Evolutionary conservation across 2,888 invertebrate genomes (phyloP).

Genomic region (Phortica okadai): DNA sequence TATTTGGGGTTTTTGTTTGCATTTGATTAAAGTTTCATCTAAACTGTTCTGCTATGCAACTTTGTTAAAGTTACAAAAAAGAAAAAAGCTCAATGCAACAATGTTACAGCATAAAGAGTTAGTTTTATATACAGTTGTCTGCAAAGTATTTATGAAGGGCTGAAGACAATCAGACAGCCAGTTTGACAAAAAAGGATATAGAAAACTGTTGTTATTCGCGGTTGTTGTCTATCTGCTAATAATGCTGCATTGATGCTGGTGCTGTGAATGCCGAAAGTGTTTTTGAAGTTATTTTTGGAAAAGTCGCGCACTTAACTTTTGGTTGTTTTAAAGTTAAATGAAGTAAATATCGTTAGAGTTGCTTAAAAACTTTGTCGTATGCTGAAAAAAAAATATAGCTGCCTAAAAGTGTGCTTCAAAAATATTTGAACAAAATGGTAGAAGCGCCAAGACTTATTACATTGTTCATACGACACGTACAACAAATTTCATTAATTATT

Average conservation of each 20-base stretch:
- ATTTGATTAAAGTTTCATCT: conserved; percentile 26
- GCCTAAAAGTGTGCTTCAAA: neutral
- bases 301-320: neutral
- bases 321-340: neutral
- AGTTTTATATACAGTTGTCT: neutral
- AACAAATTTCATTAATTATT: neutral
- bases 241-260: neutral
- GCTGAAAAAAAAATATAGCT: neutral
- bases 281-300: neutral
- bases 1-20: neutral
- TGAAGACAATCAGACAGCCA: neutral
- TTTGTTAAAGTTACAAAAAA: neutral
- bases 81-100: neutral
- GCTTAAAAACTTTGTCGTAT: neutral
- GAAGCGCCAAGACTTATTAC: neutral
- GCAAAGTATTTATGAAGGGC: neutral
- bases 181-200: neutral
- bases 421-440: neutral
- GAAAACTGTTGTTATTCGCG: neutral
- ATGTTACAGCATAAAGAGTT: neutral
- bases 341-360: neutral
- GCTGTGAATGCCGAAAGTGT: neutral
- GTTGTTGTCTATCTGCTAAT: neutral
- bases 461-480: neutral
- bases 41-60: neutral